Base-by-base conservation (phyloP, 2,797 vertebrate genomes). In the Hypotaenidia philippensis region DNA sequence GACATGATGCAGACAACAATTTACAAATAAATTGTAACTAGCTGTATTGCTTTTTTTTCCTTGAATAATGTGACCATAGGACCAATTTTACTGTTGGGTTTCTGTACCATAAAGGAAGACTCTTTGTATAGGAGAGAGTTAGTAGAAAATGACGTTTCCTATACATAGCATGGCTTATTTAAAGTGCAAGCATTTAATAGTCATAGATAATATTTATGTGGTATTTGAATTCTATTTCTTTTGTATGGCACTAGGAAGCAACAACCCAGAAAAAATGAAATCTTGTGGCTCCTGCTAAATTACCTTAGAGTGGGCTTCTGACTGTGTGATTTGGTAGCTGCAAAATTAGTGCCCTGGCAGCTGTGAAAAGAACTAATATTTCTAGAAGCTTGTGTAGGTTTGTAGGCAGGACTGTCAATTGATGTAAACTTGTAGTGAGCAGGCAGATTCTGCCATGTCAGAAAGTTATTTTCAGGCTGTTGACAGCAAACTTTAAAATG, bases 331-430 rank as follows among this genome's bases (percentile, higher is more conserved):
- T 82, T 94, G 40, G 9, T 90, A 83, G 19, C 71, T 85, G 64
- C 66, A 75, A 83, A 88, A 70, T 89, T 26, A 90, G 49, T 88
- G 36, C 52, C 84, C 15, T 83, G 27, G 68, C 36, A 87, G 63
- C 71, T 83, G 5, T 69, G 72, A 82, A 64, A 87, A 64, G 68
- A 49, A 34, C 57, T 78, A 49, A 47, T 87, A 88, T 66, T 95
- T 57, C 70, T 83, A 66, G 79, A 89, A 91, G 64, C 90, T 78
- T 50, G 56, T 36, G 66, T 89, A 77, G 50, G 81, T 95, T 97
- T 96, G 44, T 75, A 92, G 88, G 79, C 81, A 89, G 72, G 69
- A 36, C 41, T 88, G 77, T 50, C 41, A 64, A 22, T 27, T 81
- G 34, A 38, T 61, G 13, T 66, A 66, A 57, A 66, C 52, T 71